These are phyloP conservation scores for Menura novaehollandiae DNA, from an alignment of 2,113 vertebrate genomes.

Conservation along the genomic window DNA sequence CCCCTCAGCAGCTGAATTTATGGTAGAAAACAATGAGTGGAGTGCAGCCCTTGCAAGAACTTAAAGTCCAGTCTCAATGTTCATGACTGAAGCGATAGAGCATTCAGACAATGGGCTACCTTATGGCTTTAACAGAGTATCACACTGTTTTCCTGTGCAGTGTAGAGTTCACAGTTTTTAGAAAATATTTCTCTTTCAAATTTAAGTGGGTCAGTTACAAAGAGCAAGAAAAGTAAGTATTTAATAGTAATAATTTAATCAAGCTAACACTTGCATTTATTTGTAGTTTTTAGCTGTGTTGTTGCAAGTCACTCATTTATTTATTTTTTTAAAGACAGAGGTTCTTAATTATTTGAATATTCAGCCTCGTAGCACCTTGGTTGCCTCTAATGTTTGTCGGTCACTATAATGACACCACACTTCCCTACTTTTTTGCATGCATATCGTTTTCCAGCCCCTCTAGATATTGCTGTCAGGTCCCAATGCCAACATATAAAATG, in stretches of 20 bases:
- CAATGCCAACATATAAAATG: neutral
- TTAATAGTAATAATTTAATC: neutral
- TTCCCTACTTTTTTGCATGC: neutral
- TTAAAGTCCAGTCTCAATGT: neutral
- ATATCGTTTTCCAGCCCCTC: neutral
- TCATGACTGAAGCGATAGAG: neutral
- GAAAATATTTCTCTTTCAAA: neutral
- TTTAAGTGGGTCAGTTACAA: neutral
- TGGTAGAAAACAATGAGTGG: neutral
- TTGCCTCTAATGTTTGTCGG: neutral
- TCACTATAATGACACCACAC: neutral
- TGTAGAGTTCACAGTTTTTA: neutral
- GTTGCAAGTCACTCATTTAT: neutral
- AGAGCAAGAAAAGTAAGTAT: neutral
- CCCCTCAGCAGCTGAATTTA: neutral
- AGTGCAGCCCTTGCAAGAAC: neutral
- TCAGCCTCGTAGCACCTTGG: neutral
- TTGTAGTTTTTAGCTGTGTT: neutral
- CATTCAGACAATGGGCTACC: neutral
- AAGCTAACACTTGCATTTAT: neutral
- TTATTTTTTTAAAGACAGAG: neutral
- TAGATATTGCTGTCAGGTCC: neutral
- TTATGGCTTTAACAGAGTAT: neutral
- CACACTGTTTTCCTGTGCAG: neutral
- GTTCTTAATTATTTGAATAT: neutral